phyloP scores from a whole-genome alignment of 2,113 vertebrate genomes.

The Isurus oxyrinchus region DNA sequence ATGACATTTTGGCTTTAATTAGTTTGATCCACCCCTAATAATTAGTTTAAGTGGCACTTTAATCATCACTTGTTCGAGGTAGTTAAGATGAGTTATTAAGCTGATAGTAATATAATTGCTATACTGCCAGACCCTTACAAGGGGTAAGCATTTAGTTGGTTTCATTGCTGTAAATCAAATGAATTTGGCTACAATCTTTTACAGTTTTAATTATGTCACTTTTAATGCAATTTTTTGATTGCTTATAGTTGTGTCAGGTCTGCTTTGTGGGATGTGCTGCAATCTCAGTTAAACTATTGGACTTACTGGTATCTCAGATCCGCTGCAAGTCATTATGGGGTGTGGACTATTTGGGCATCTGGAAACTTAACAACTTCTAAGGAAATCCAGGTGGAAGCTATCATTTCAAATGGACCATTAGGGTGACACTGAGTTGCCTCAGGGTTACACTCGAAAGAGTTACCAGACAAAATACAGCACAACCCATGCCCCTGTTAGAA shows the following conservation, averaged over 20 bases:
- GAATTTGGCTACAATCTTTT: not conserved
- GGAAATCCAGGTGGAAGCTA: not conserved
- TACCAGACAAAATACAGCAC: not conserved
- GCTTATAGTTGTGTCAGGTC: not conserved
- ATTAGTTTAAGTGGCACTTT: not conserved
- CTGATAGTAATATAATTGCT: not conserved
- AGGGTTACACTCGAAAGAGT: no score
- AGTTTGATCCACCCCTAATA: not conserved
- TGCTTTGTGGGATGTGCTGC: not conserved
- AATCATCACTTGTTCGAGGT: not conserved
- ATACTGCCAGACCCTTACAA: not conserved
- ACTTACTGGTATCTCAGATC: not conserved
- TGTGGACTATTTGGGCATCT: not conserved
- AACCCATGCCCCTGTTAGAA: not conserved
- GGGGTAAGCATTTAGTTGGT: not conserved
- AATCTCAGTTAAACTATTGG: not conserved
- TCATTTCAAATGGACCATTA: not conserved
- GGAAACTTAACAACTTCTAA: not conserved
- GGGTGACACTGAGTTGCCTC: no score
- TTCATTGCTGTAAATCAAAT: not conserved
- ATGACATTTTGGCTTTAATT: not conserved
- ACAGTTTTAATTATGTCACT: not conserved
- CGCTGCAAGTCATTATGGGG: not conserved
- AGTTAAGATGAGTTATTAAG: not conserved
- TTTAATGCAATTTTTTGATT: not conserved